Base-by-base conservation (phyloP, 2,888 invertebrate species). In the Ctenicera cuprea region DNA sequence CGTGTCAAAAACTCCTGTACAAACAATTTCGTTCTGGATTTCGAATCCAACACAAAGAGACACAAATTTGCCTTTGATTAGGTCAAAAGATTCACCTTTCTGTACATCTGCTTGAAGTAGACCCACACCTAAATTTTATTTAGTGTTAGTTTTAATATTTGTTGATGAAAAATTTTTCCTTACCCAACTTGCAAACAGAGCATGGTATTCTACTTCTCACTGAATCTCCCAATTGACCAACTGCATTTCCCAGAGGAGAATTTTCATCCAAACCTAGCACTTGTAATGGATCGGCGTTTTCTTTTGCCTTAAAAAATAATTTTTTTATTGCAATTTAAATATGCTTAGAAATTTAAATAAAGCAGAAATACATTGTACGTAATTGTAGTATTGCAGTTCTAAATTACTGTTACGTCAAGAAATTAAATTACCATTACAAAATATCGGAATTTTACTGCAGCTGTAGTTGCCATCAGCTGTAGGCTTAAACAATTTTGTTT, bases 21-120 rank as follows among this genome's bases (percentile, higher is more conserved):
- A 97, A 3, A 98, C 96, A 71, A 94, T 88, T 1, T 93, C 90
- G 37, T 93, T 94, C 86, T 96, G 96, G 75, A 97, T 94, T 82
- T 95, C 93, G 43, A 97, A 89, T 63, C 93, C 93, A 3, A 94
- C 93, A 85, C 97, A 97, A 79, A 96, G 93, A 76, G 93, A 92
- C 73, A 92, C 94, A 74, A 95, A 94, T 87, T 93, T 94, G 82
- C 91, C 90, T 82, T 94, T 92, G 18, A 97, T 95, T 80, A 95
- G 94, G 26, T 93, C 92, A 78, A 94, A 92, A 54, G 91, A 92
- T 11, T 71, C 73, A 18, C 95, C 95, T n/a, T 90, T 89, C 81
- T 92, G 90, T 20, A 96, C 70, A 92, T 93, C 83, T 92, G 92
- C 76, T 84, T 94, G 93, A 33, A 97, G 87, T 37, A 97, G 87